These are phyloP conservation scores for Diplazon laetatorius DNA, from an alignment of 2,888 invertebrate species.

Conservation along the genomic window DNA sequence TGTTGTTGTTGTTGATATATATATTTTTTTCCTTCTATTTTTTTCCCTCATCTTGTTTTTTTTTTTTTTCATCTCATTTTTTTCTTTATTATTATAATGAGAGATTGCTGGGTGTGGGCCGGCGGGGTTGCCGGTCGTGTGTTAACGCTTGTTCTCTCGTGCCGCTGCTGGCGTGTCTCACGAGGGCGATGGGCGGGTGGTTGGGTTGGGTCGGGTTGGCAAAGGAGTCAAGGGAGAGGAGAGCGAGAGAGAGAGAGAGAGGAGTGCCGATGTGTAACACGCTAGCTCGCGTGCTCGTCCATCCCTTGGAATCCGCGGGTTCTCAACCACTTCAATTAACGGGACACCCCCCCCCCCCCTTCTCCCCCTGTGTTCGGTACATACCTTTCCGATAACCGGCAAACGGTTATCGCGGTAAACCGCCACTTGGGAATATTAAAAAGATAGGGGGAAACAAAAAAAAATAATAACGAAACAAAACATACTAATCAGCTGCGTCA, in stretches of 20 bases:
- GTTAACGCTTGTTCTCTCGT: constrained; percentile 49
- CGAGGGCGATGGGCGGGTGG: too few species aligned
- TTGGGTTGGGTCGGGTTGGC: too few species aligned
- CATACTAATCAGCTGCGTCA: constrained; percentile 11
- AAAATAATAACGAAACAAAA: not conserved
- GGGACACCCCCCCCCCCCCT: too few species aligned
- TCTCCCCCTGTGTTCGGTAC: constrained; percentile 15
- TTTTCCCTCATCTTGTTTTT: constrained; percentile 25
- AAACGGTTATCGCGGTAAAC: constrained; percentile 34
- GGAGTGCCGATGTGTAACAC: constrained; percentile 74
- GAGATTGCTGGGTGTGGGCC: constrained; percentile 73
- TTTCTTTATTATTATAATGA: constrained; percentile 74
- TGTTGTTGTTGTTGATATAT: too few species aligned
- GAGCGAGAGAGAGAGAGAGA: constrained; percentile 66
- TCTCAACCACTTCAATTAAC: constrained; percentile 73
- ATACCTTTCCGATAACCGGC: constrained; percentile 36
- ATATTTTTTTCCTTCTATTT: constrained; percentile 66
- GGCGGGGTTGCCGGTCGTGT: constrained; percentile 31
- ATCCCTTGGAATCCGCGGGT: constrained; percentile 78
- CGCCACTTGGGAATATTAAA: constrained; percentile 13
- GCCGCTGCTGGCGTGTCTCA: constrained; percentile 71
- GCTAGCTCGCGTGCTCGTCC: constrained; percentile 80
- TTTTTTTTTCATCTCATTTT: constrained; percentile 33
- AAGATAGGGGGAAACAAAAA: constrained; percentile 12
- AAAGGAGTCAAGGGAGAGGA: constrained; percentile 67